Evolutionary conservation across 53 echinoderm and acorn worm genomes (phyloP).

Genomic region (Crossaster papposus): DNA sequence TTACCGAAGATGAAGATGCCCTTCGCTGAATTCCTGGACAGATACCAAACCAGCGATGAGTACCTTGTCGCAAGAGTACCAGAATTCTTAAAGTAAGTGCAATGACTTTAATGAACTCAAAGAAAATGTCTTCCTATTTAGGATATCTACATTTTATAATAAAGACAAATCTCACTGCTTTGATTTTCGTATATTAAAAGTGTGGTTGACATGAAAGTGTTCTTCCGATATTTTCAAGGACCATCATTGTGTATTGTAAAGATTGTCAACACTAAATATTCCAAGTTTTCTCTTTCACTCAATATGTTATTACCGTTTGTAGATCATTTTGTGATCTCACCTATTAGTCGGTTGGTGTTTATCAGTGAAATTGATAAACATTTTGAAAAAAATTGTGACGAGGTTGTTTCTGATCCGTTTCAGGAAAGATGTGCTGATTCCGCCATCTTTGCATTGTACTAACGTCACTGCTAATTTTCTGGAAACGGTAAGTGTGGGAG

Average conservation of each 20-base stretch:
- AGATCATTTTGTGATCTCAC: too few species aligned
- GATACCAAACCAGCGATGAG: constrained; percentile 67
- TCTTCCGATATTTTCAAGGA: not conserved
- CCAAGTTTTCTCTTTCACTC: too few species aligned
- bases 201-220: not conserved
- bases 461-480: constrained; percentile 63
- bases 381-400: not conserved
- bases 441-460: constrained; percentile 73
- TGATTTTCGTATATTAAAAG: not conserved
- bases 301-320: too few species aligned
- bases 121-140: too few species aligned
- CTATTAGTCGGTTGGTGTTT: too few species aligned
- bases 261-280: not conserved
- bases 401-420: not conserved
- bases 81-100: constrained; percentile 69
- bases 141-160: too few species aligned
- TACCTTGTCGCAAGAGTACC: constrained; percentile 76
- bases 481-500: constrained; percentile 68
- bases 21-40: constrained; percentile 73
- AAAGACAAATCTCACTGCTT: too few species aligned
- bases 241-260: not conserved
- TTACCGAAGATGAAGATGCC: constrained; percentile 60
- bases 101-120: not conserved
- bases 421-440: constrained; percentile 79
- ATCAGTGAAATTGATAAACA: not conserved